Evolutionary conservation across 2,888 invertebrate species (phyloP).

Genomic region (Pristionchus fissidentatus): DNA sequence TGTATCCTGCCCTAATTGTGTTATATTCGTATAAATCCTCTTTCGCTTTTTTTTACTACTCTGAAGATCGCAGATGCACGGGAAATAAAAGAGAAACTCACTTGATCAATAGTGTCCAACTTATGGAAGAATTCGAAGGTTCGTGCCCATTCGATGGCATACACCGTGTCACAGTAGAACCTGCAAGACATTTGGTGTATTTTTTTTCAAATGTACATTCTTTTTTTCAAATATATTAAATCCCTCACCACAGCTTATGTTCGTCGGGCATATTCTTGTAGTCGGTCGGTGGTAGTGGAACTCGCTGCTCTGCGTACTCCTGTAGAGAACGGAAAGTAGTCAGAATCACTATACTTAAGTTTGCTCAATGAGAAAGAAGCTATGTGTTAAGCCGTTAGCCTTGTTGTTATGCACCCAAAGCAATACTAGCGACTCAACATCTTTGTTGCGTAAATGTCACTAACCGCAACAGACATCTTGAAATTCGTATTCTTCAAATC

Average conservation of each 20-base stretch:
- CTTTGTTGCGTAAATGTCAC: neutral
- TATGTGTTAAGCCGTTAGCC: no score
- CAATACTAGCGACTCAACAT: neutral
- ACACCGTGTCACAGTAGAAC: constrained; percentile 59
- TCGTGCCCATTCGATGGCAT: constrained; percentile 61
- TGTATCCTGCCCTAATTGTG: no score
- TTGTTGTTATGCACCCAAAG: no score
- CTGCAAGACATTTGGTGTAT: constrained; percentile 24
- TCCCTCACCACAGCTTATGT: constrained; percentile 21
- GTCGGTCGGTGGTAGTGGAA: neutral
- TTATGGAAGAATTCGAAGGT: constrained; percentile 63
- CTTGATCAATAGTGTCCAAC: constrained; percentile 39
- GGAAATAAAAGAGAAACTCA: neutral
- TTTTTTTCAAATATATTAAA: neutral
- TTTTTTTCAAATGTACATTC: neutral
- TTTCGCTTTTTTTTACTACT: no score
- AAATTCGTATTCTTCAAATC: neutral
- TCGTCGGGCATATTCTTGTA: neutral
- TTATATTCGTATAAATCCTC: no score
- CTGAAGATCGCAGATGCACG: no score
- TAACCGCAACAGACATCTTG: neutral
- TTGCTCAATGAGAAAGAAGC: neutral
- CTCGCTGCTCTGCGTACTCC: neutral
- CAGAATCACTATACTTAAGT: neutral
- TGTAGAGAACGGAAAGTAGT: neutral